Conservation (phyloP, 2,113 vertebrate species). For the Ceuthmochares aereus region DNA sequence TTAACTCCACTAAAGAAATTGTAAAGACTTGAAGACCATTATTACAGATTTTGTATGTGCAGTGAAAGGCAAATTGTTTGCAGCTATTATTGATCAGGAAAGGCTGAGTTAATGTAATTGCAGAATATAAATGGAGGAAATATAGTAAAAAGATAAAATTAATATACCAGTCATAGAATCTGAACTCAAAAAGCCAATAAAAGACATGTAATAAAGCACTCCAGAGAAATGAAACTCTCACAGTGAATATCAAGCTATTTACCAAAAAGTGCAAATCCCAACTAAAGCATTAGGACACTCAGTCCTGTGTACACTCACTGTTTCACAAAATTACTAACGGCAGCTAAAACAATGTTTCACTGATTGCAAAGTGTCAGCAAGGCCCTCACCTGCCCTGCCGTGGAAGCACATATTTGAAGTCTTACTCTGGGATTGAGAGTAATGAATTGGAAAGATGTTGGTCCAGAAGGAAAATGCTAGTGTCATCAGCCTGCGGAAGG, state of each 20-base stretch:
- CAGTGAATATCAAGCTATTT: background rate
- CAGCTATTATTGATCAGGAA: background rate
- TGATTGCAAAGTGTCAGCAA: slow-evolving; percentile 5
- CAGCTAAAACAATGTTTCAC: background rate
- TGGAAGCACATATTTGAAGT: background rate
- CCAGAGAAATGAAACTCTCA: background rate
- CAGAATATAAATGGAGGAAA: slow-evolving; percentile 1
- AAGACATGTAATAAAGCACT: background rate
- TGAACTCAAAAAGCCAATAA: background rate
- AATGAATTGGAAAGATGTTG: background rate
- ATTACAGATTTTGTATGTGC: background rate
- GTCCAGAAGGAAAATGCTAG: slow-evolving; percentile 35
- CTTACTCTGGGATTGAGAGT: background rate
- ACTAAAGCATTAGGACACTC: background rate
- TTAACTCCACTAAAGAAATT: slow-evolving; percentile 34
- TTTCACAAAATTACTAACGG: background rate
- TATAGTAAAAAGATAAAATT: slow-evolving; percentile 23
- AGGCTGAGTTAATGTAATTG: slow-evolving; percentile 28
- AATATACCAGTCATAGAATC: background rate
- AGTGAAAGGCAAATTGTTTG: slow-evolving; percentile 55
- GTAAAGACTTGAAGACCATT: background rate
- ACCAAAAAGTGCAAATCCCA: background rate
- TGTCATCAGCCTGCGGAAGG: slow-evolving; percentile 9
- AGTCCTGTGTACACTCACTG: background rate
- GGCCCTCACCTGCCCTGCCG: background rate